Percentiles rank a stretch among this genome's conserved stretches.
These are phyloP conservation scores for Pteronotus mesoamericanus DNA, from an alignment of 2,797 vertebrate species.

Conservation along the genomic window DNA sequence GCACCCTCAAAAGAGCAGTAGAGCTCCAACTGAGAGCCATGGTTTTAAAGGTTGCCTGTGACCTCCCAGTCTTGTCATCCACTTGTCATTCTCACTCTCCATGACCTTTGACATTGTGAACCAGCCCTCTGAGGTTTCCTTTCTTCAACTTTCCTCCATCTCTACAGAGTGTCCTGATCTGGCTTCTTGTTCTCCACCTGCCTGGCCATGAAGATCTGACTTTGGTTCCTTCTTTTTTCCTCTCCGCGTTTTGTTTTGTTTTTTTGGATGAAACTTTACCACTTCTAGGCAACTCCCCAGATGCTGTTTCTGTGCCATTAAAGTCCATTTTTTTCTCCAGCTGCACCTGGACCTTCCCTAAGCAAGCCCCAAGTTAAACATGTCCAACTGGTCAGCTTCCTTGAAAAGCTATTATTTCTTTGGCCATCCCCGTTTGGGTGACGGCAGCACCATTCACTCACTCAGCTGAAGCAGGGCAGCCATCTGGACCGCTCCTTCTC, in stretches of 20 bases:
- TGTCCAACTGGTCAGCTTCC: background rate
- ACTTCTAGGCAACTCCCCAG: background rate
- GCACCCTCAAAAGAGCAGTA: background rate
- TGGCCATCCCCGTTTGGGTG: background rate
- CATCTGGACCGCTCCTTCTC: accelerated
- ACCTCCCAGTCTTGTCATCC: background rate
- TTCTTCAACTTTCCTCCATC: background rate
- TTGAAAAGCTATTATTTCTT: background rate
- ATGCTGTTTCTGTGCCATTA: background rate
- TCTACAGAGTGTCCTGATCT: background rate
- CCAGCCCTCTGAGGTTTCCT: background rate
- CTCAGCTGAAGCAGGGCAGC: background rate
- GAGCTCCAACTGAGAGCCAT: background rate
- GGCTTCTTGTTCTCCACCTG: background rate
- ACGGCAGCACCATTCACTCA: background rate
- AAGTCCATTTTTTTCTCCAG: background rate
- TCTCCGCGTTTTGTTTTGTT: background rate
- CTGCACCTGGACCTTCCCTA: background rate
- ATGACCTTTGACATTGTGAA: too few species aligned
- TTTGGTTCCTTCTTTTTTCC: background rate
- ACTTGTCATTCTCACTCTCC: accelerated
- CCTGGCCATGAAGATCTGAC: background rate
- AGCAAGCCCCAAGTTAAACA: background rate
- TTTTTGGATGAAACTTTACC: background rate
- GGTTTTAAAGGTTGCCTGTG: background rate